A percentile compares a stretch with the other conserved stretches of the same genome.
These are phyloP conservation scores for Catalaphyllia jardinei DNA, from an alignment of 64 coral and sea anemone genomes.

Conservation along the genomic window DNA sequence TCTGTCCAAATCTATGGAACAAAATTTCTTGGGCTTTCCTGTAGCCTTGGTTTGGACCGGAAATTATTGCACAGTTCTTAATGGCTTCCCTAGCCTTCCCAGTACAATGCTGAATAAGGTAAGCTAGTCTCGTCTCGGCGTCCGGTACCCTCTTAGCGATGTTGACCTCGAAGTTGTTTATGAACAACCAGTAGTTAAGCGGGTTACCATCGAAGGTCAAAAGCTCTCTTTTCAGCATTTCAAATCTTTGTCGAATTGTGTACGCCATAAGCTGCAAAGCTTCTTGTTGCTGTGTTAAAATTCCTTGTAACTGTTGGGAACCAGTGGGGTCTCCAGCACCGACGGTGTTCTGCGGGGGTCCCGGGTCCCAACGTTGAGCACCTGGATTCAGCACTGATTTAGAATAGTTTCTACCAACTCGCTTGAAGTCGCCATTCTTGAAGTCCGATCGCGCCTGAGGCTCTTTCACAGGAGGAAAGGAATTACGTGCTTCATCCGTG, in stretches of 20 bases:
- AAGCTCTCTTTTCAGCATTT: conserved; percentile 1
- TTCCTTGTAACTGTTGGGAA: background rate
- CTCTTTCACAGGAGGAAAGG: background rate
- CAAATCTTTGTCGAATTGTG: conserved; percentile 3
- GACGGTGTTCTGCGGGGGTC: background rate
- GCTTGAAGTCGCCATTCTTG: background rate
- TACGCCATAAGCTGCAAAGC: background rate
- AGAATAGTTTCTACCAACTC: background rate
- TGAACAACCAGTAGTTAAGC: conserved; percentile 35
- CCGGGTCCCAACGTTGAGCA: background rate
- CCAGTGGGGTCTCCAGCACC: background rate
- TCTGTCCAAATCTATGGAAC: no score
- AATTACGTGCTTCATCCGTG: background rate
- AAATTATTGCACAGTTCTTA: no score
- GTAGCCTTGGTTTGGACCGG: no score
- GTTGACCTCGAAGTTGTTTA: conserved; percentile 37
- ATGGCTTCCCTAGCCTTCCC: no score
- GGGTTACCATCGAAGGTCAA: conserved; percentile 43
- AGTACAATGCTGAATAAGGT: conserved; percentile 32
- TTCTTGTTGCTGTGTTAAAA: background rate
- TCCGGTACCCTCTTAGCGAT: background rate
- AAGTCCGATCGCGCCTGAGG: background rate
- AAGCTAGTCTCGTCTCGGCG: background rate
- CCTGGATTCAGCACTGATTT: conserved; percentile 6
- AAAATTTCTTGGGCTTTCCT: no score